These are phyloP conservation scores for Pangasius djambal DNA, from an alignment of 2,797 vertebrate species.

Conservation along the genomic window DNA sequence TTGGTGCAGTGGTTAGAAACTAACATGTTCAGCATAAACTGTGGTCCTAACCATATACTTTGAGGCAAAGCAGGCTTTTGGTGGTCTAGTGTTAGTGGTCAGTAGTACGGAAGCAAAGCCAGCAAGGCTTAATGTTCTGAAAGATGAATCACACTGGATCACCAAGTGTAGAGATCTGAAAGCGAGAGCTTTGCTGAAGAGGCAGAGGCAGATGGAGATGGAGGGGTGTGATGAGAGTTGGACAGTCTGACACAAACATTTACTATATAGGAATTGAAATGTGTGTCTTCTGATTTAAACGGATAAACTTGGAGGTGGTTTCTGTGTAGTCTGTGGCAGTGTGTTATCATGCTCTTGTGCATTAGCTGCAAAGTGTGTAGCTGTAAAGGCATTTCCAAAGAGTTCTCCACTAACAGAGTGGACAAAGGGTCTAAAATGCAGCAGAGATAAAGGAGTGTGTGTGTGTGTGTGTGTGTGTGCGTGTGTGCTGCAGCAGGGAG, in stretches of 20 bases:
- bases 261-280: not conserved
- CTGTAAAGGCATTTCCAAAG: not conserved
- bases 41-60: slow-evolving; percentile 57
- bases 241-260: not conserved
- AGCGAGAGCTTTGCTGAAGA: not conserved
- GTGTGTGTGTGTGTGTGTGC: too few species aligned
- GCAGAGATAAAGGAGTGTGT: not conserved
- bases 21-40: slow-evolving; percentile 57
- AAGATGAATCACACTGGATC: not conserved
- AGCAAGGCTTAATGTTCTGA: not conserved
- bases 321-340: not conserved
- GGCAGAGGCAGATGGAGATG: not conserved
- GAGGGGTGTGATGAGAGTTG: not conserved
- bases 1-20: slow-evolving; percentile 50
- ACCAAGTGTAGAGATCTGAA: not conserved
- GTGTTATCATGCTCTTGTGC: not conserved
- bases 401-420: not conserved
- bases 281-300: slow-evolving; percentile 30
- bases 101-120: slow-evolving; percentile 33
- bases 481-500: not conserved
- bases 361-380: not conserved
- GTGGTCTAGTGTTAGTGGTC: slow-evolving; percentile 47
- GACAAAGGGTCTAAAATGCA: not conserved
- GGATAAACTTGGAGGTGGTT: not conserved
- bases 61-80: slow-evolving; percentile 54